Percentiles rank a stretch among this genome's conserved stretches.
Evolutionary conservation across 1,140 invertebrate species (phyloP).

Genomic region (Halictus rubicundus): DNA sequence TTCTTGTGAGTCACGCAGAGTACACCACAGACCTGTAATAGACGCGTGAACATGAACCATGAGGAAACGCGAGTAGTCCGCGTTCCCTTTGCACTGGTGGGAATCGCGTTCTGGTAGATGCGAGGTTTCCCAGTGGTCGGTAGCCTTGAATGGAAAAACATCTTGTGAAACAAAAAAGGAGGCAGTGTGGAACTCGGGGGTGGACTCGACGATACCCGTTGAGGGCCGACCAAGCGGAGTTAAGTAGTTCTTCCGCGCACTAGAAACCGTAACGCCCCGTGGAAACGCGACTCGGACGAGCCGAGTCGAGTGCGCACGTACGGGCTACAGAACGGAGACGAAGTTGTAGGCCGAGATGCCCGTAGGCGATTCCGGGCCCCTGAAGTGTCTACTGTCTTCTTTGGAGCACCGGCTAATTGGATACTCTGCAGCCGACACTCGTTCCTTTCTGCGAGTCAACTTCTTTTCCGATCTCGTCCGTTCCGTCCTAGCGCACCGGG

Average conservation of each 20-base stretch:
- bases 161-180: constrained; percentile 2
- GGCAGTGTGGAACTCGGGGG: background rate
- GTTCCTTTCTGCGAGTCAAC: constrained; percentile 42
- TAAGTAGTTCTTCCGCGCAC: constrained; percentile 39
- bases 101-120: background rate
- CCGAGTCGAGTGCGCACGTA: constrained; percentile 29
- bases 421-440: constrained; percentile 57
- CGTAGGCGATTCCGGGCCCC: constrained; percentile 20
- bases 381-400: constrained; percentile 49
- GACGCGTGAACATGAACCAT: background rate
- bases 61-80: background rate
- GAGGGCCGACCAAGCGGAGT: constrained; percentile 41
- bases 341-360: constrained; percentile 44
- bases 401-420: constrained; percentile 59
- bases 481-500: background rate
- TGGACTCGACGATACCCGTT: constrained; percentile 18
- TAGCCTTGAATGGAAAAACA: constrained; percentile 9
- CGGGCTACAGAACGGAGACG: constrained; percentile 19
- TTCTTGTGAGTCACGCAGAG: too few relatives aligned
- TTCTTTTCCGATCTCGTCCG: background rate
- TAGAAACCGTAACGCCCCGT: constrained; percentile 46
- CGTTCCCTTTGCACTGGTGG: background rate
- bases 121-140: constrained; percentile 1
- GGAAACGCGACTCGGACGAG: constrained; percentile 32
- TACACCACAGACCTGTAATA: too few relatives aligned